These are phyloP conservation scores for Onychostoma macrolepis DNA, from an alignment of 2,113 vertebrate species.

Conservation along the genomic window DNA sequence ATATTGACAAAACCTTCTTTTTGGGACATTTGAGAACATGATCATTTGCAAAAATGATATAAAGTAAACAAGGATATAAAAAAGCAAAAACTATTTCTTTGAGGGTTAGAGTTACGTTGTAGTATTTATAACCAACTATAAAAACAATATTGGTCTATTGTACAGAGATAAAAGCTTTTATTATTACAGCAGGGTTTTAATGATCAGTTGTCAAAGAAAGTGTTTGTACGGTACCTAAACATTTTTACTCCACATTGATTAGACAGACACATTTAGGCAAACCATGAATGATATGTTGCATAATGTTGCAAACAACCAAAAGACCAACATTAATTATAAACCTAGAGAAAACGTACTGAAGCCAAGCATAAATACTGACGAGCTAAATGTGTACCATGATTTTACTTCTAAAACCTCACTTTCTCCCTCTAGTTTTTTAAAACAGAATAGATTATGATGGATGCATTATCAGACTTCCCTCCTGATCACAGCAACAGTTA, in stretches of 20 bases:
- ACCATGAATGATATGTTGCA: too few relatives aligned
- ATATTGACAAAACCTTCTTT: too few relatives aligned
- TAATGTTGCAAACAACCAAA: not conserved
- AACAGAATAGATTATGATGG: not conserved
- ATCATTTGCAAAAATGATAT: too few relatives aligned
- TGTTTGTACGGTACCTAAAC: not conserved
- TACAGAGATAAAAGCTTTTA: not conserved
- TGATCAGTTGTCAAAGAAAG: not conserved
- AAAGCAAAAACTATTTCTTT: too few relatives aligned
- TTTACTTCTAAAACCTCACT: not conserved
- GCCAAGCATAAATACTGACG: not conserved
- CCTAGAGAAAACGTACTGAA: not conserved
- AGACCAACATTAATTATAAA: not conserved
- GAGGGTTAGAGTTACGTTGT: not conserved
- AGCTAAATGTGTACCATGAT: not conserved
- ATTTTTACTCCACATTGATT: too few relatives aligned
- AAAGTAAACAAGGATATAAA: too few relatives aligned
- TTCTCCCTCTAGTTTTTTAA: not conserved
- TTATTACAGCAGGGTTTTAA: not conserved
- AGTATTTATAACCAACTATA: not conserved
- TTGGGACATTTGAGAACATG: too few relatives aligned
- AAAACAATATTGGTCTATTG: not conserved
- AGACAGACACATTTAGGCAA: not conserved
- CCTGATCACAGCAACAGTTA: not conserved
- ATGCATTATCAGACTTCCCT: not conserved